phyloP scores from a whole-genome alignment of 2,888 invertebrate genomes.

The Phlogophora meticulosa region DNA sequence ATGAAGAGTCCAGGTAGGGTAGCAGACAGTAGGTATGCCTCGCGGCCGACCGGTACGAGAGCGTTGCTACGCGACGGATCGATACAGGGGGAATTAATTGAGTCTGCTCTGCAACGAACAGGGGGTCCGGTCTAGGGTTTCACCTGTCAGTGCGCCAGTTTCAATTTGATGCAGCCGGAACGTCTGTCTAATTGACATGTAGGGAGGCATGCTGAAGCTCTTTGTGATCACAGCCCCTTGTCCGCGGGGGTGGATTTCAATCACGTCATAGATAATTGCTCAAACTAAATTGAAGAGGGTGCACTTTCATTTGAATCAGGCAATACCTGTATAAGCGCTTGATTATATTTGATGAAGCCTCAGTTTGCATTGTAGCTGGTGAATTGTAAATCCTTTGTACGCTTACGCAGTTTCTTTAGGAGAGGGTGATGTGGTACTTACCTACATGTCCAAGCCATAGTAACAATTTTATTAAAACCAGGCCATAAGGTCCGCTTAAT shows the following conservation, averaged over 20 bases:
- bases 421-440: too few relatives aligned
- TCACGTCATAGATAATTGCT: neutral
- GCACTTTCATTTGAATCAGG: too few relatives aligned
- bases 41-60: neutral
- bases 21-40: too few relatives aligned
- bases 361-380: too few relatives aligned
- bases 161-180: neutral
- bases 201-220: neutral
- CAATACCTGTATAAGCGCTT: too few relatives aligned
- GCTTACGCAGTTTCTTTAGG: too few relatives aligned
- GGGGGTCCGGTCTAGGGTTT: neutral
- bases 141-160: constrained; percentile 5
- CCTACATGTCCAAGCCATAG: too few relatives aligned
- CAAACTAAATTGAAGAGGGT: neutral
- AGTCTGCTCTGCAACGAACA: neutral
- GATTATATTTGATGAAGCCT: too few relatives aligned
- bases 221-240: neutral
- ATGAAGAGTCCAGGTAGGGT: neutral
- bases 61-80: constrained; percentile 7
- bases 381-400: too few relatives aligned
- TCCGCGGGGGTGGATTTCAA: neutral
- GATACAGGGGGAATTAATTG: constrained; percentile 20
- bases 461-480: too few relatives aligned
- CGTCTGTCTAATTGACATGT: neutral
- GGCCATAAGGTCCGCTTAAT: too few relatives aligned